phyloP scores from a whole-genome alignment of 2,888 invertebrate species.

The Tribolium freemani region DNA sequence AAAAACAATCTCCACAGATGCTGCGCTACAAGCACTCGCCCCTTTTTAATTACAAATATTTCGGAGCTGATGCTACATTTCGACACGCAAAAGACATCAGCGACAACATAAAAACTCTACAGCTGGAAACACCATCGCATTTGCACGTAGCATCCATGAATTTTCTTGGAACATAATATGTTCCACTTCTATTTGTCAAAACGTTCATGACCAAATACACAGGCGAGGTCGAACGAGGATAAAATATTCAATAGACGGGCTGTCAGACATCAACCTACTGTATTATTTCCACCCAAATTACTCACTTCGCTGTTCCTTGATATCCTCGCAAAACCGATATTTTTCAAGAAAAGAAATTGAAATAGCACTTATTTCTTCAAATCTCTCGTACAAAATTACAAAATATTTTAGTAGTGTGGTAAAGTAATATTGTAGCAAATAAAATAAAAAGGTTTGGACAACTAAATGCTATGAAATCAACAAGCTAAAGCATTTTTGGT shows the following conservation, averaged over 20 bases:
- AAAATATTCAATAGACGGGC: conserved; percentile 42
- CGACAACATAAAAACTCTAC: conserved; percentile 24
- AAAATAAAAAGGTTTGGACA: no score
- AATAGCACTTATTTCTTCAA: background rate
- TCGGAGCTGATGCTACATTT: background rate
- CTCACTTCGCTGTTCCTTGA: conserved; percentile 18
- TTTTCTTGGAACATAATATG: conserved; percentile 47
- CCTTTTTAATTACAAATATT: conserved; percentile 22
- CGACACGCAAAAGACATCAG: conserved; percentile 5
- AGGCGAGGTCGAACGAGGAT: conserved; percentile 5
- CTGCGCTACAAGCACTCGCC: conserved; percentile 40
- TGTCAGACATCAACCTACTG: conserved; percentile 38
- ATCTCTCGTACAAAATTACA: no score
- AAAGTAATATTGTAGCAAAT: no score
- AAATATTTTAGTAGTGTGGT: no score
- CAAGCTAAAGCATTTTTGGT: no score
- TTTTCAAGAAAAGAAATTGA: conserved; percentile 8
- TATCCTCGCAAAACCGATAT: conserved; percentile 26
- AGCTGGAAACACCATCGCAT: conserved; percentile 34
- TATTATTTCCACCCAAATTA: conserved; percentile 33
- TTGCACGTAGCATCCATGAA: conserved; percentile 45
- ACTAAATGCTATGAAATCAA: no score
- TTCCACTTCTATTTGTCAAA: conserved; percentile 50
- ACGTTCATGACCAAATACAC: conserved; percentile 48
- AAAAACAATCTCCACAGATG: conserved; percentile 62